These are phyloP conservation scores for Melieria picta DNA, from an alignment of 2,888 invertebrate species.

Conservation along the genomic window DNA sequence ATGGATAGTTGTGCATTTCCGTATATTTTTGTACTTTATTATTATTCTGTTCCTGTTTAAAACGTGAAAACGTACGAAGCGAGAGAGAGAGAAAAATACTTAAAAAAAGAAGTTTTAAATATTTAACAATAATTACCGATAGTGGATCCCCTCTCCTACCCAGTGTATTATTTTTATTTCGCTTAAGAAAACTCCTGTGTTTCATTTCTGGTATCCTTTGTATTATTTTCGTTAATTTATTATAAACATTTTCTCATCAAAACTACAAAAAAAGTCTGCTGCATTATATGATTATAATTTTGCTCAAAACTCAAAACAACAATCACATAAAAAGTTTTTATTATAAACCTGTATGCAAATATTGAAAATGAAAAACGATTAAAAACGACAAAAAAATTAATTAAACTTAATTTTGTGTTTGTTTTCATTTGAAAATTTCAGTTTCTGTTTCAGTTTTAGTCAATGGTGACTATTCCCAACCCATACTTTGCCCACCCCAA, in stretches of 20 bases:
- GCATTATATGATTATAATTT: constrained; percentile 14
- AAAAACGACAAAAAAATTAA: constrained; percentile 30
- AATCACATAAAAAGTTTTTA: constrained; percentile 16
- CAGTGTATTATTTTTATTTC: constrained; percentile 27
- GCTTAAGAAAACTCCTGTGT: constrained; percentile 11
- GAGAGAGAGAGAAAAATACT: constrained; percentile 26
- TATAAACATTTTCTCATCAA: constrained; percentile 22
- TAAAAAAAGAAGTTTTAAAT: constrained; percentile 34
- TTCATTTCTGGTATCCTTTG: constrained; percentile 14
- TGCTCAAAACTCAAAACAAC: constrained; percentile 24
- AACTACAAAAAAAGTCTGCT: constrained; percentile 19
- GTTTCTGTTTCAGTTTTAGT: not conserved
- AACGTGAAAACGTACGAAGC: constrained; percentile 19
- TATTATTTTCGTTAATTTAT: constrained; percentile 35
- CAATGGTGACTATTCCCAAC: not conserved
- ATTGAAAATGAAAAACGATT: constrained; percentile 22
- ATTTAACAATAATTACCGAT: constrained; percentile 15
- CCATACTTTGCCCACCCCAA: not conserved
- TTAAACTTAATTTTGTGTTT: constrained; percentile 24
- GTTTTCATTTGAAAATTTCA: constrained; percentile 7
- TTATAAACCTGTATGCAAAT: constrained; percentile 28
- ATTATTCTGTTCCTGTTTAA: constrained; percentile 33
- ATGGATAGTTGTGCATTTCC: constrained; percentile 27
- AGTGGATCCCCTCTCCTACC: constrained; percentile 19
- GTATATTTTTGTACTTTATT: constrained; percentile 35